phyloP scores from a whole-genome alignment of 2,113 vertebrate genomes.

The Leptodactylus fuscus region DNA sequence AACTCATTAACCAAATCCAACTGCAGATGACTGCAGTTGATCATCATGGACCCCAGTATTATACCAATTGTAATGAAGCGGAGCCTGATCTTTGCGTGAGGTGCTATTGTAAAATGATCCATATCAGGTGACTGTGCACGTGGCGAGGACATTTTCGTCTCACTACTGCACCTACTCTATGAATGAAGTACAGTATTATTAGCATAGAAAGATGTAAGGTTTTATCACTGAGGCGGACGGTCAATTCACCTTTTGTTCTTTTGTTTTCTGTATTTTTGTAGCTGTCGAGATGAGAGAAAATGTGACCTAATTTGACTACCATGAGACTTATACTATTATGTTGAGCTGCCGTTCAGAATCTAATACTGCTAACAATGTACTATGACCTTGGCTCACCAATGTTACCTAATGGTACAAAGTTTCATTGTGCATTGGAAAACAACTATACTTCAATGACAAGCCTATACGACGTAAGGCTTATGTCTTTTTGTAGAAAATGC shows the following conservation, averaged over 20 bases:
- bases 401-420: background rate
- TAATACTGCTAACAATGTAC: background rate
- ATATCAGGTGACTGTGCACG: background rate
- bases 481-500: no score
- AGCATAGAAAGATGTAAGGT: background rate
- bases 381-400: background rate
- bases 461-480: background rate
- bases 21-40: no score
- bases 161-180: constrained; percentile 2
- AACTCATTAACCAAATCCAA: no score
- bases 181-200: background rate
- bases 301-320: background rate
- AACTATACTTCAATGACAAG: background rate
- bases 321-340: background rate
- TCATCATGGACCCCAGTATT: no score
- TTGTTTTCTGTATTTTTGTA: background rate
- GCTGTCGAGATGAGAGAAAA: background rate
- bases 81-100: background rate
- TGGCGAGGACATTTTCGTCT: background rate
- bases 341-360: background rate
- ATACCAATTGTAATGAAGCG: background rate
- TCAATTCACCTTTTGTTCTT: constrained; percentile 11
- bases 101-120: background rate
- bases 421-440: background rate
- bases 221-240: background rate